Percentiles rank a stretch among this genome's conserved stretches.
phyloP scores from a whole-genome alignment of 2,113 vertebrate species.

The Pyxicephalus adspersus region DNA sequence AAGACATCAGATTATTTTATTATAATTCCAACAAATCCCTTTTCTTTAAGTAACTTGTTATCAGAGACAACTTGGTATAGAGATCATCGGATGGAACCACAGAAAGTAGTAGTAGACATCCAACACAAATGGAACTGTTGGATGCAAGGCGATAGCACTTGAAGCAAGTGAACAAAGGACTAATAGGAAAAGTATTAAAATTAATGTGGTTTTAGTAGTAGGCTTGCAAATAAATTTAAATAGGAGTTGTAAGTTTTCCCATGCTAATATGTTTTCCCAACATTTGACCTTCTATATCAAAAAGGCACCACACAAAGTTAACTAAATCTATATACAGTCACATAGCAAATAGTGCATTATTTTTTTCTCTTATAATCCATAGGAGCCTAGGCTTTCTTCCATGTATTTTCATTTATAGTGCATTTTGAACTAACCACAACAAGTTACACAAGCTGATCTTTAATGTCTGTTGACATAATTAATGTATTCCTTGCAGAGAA shows the following conservation, averaged over 20 bases:
- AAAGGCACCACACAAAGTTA: conserved; percentile 28
- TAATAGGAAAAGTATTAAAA: too few relatives aligned
- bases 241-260: conserved; percentile 9
- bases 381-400: conserved; percentile 9
- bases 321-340: conserved; percentile 14
- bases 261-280: conserved; percentile 15
- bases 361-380: conserved; percentile 39
- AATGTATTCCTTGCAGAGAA: too few relatives aligned
- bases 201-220: not conserved
- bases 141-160: too few relatives aligned
- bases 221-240: not conserved
- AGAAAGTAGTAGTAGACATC: too few relatives aligned
- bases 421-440: conserved; percentile 19
- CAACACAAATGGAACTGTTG: too few relatives aligned
- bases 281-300: conserved; percentile 14
- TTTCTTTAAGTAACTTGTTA: too few relatives aligned
- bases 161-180: too few relatives aligned
- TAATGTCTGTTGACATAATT: too few relatives aligned
- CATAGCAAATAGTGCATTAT: conserved; percentile 49
- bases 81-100: too few relatives aligned
- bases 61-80: too few relatives aligned
- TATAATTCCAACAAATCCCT: too few relatives aligned
- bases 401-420: conserved; percentile 36
- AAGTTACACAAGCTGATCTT: not conserved
- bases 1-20: too few relatives aligned